Evolutionary conservation across 2,113 vertebrate species (phyloP), one percentile per base, ranked within the genome.

Genomic region (Pogona vitticeps): DNA sequence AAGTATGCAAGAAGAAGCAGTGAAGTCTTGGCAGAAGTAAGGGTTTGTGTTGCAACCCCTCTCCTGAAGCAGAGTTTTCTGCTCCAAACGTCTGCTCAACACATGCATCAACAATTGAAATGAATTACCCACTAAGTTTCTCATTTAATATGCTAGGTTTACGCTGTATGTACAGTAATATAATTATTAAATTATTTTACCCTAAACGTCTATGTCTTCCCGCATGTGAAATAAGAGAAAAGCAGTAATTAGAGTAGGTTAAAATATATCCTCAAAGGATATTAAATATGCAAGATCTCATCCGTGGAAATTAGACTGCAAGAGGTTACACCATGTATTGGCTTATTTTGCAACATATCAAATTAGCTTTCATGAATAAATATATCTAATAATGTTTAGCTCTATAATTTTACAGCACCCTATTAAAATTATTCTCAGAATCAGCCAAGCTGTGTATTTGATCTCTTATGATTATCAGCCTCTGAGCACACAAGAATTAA

Each of bases 281-380:
- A 96, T 96, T 96, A 96, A 97, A 95, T 95, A 96, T 97, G 96
- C 95, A 96, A 95, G 95, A 96, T 91, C 95, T 96, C 95, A 97
- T 96, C 96, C 95, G 95, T 96, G 95, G 95, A 96, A 97, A 96
- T 96, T 96, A 96, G 94, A 90, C 94, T 96, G 94, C 86, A 95
- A 96, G 95, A 96, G 96, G 95, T 96, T 96, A 95, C 75, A 94
- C 88, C 90, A 93, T 94, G 93, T 96, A 96, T 96, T 96, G 93
- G 93, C 93, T 96, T 96, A 97, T 96, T 96, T 96, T 96, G 94
- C 95, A 96, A 94, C 95, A 94, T 96, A 97, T 96, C 95, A 96
- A 96, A 96, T 96, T 97, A 96, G 92, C 90, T 91, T 92, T 97
- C 94, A 96, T 97, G 96, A 97, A 97, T 97, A 97, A 96, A 96